Evolutionary conservation across 2,797 vertebrate genomes (phyloP).

Genomic region (Sylvilagus floridanus): DNA sequence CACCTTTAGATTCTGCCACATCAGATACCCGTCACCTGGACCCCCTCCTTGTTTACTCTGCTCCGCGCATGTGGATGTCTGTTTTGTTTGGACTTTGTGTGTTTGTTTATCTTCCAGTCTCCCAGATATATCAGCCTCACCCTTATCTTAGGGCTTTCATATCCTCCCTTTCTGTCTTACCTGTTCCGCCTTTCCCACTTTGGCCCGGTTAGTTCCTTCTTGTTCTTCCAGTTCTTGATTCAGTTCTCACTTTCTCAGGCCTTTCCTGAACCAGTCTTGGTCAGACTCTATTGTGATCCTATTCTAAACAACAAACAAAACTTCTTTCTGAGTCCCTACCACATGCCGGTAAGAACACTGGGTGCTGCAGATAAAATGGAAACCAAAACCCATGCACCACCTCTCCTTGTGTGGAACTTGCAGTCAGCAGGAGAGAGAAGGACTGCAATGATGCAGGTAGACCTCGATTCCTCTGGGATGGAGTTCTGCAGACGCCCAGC

Average conservation of each 20-base stretch:
- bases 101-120: background rate
- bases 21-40: rapidly evolving
- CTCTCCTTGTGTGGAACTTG: background rate
- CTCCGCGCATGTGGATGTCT: rapidly evolving
- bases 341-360: no score
- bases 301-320: background rate
- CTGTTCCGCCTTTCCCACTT: rapidly evolving
- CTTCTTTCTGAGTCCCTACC: background rate
- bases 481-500: background rate
- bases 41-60: rapidly evolving
- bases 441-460: no score
- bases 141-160: background rate
- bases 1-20: background rate
- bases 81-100: background rate
- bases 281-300: background rate
- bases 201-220: background rate
- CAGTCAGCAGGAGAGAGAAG: background rate
- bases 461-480: background rate
- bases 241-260: background rate
- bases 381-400: background rate
- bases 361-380: background rate
- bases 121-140: background rate
- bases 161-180: no score
- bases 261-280: background rate
- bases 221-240: background rate